Base-by-base conservation (phyloP, 2,888 invertebrate genomes). In the Lithophane semibrunnea region DNA sequence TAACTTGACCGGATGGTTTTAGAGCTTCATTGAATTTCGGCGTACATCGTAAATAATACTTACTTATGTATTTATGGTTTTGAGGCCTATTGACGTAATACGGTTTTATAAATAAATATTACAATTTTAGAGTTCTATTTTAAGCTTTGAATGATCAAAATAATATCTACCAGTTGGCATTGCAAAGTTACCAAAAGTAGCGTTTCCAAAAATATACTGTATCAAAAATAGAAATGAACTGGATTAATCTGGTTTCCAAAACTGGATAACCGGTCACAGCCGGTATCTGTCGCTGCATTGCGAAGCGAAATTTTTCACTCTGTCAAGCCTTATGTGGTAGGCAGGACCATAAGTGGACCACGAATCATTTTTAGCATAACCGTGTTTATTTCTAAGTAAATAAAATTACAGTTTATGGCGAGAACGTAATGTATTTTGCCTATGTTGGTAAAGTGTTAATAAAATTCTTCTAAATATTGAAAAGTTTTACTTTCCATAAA, bases 261-360 rank as follows among this genome's bases (percentile, higher is more conserved):
- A 77, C 68, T 68, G 72, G 54, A 64, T 56, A 68, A 77, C 82
- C 67, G 29, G 77, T 77, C 1, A 2, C 24, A 68, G 54, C 60
- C 58, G 42, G 82, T 77, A 64, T 72, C 8, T 29, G 58, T 24
- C 63, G 18, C 29, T 49, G 58, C 4, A 29, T 77, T 82, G 80
- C 80, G 47, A 80, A 80, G 80, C 80, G 47, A 80, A 80, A 63
- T 54, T 49, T 60, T 68, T 64, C 13, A 64, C 67, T 24, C 54
- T 64, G n/a, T 42, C 58, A 44, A 44, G 47, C 71, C 58, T 0
- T 68, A 68, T 63, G 58, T 60, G 56, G 80, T 49, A 21, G 9
- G 18, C 13, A 54, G 16, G 18, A 69, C 64, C 79, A 37, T 65
- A 60, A 65, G 10, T 24, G 54, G 18, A 29, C 52, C 47, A 60